A percentile compares a stretch with the other conserved stretches of the same genome.
These are phyloP conservation scores for Aphodius sticticus DNA, from an alignment of 2,888 invertebrate genomes.

Conservation along the genomic window DNA sequence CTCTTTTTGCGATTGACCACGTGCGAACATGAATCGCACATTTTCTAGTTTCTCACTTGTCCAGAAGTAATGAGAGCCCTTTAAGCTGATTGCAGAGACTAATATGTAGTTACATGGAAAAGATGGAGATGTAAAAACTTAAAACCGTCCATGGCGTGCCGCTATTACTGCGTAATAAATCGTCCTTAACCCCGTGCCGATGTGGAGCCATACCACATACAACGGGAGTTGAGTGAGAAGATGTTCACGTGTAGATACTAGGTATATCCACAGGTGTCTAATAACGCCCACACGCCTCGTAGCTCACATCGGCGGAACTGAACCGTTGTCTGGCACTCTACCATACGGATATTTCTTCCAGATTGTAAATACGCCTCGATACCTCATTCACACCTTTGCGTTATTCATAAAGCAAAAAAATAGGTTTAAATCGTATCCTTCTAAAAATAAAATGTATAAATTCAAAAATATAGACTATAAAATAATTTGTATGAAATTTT, in stretches of 20 bases:
- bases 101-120: background rate
- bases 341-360: background rate
- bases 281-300: slow-evolving; percentile 33
- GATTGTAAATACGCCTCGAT: slow-evolving; percentile 32
- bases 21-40: no score
- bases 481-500: no score
- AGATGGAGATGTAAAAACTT: background rate
- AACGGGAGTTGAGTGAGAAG: slow-evolving; percentile 33
- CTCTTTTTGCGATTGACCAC: no score
- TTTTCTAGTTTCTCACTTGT: no score
- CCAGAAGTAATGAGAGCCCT: no score
- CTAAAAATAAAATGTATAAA: no score
- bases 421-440: background rate
- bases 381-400: background rate
- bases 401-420: background rate
- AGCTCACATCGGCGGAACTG: background rate
- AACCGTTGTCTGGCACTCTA: background rate
- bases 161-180: background rate
- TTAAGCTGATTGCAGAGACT: no score
- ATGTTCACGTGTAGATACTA: slow-evolving; percentile 4
- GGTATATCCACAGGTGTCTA: slow-evolving; percentile 36
- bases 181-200: slow-evolving; percentile 4
- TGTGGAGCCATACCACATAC: background rate
- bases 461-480: no score
- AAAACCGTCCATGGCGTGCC: background rate